Evolutionary conservation across 2,113 vertebrate species (phyloP), one percentile per base, ranked within the genome.

Genomic region (Oreotrochilus melanogaster): DNA sequence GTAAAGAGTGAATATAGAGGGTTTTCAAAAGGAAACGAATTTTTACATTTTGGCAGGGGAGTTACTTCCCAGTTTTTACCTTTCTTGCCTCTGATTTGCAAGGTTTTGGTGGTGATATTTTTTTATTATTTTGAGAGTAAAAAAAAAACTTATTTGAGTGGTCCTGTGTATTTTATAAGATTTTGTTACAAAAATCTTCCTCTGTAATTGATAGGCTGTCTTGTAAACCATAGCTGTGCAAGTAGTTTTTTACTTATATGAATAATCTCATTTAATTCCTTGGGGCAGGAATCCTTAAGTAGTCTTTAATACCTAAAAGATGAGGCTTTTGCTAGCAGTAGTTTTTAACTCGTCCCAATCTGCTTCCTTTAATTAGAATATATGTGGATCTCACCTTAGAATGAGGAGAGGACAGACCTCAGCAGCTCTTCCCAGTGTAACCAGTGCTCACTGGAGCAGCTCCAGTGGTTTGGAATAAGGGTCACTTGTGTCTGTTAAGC

Each of bases 221-320:
- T 88, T 80, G 71, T 56, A 93, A 89, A 88, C 67, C 10, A 1
- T 78, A 74, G 19, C 48, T 78, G 18, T 92, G 35, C 81, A 76
- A 93, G 82, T 93, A 83, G 35, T 67, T 95, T 95, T 93, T 95
- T 80, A 80, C 48, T 74, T 90, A 15, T 14, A 73, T 71, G 78
- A 86, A 86, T 93, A 94, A 92, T 90, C 75, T 73, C 72, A 60
- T 90, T 90, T 93, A 57, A 72, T 64, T 96, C 88, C 78, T 86
- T 74, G 85, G 72, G 92, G 92, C 72, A 78, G 75, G 88, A 95
- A 94, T 96, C 74, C 78, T 83, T 88, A 88, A 76, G 42, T 47
- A 86, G 56, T 86, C 47, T 79, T 90, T 66, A 80, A 91, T 88
- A 93, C 94, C 93, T 92, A 88, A 83, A 90, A 93, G 64, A 57